phyloP scores from a whole-genome alignment of 1,140 invertebrate species.

The Euschistus heros region DNA sequence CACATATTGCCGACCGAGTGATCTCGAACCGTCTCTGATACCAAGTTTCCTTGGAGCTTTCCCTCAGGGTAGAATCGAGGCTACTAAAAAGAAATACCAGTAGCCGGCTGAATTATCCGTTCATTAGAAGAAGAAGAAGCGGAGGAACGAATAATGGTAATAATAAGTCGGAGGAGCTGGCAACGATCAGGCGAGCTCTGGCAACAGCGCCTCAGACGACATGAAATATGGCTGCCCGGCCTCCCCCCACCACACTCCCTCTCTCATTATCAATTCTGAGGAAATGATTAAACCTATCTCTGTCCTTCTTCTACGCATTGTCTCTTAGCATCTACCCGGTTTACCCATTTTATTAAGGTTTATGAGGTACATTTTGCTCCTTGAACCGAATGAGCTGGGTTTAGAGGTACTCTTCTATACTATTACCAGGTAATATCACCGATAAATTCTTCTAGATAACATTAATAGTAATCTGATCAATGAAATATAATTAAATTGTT shows the following conservation, averaged over 20 bases:
- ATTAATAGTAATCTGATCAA: too few relatives aligned
- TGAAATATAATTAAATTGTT: too few relatives aligned
- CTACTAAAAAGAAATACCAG: too few relatives aligned
- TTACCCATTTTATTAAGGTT: neutral
- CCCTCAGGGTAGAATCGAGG: too few relatives aligned
- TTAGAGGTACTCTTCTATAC: too few relatives aligned
- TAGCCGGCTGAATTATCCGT: slow-evolving; percentile 6
- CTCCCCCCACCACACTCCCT: slow-evolving; percentile 4
- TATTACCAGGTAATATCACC: too few relatives aligned
- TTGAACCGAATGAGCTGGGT: too few relatives aligned
- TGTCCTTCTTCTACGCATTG: neutral
- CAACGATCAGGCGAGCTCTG: slow-evolving; percentile 20
- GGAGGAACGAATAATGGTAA: slow-evolving; percentile 5
- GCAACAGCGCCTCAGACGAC: slow-evolving; percentile 25
- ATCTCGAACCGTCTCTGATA: too few relatives aligned
- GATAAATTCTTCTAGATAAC: too few relatives aligned
- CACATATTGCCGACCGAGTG: too few relatives aligned
- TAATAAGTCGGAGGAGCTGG: slow-evolving; percentile 19
- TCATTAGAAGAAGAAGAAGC: slow-evolving; percentile 5
- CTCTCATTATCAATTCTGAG: slow-evolving; percentile 20
- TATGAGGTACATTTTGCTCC: too few relatives aligned
- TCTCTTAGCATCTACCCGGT: neutral
- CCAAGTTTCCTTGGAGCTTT: too few relatives aligned
- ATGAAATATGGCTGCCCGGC: slow-evolving; percentile 26
- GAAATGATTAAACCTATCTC: slow-evolving; percentile 21